Evolutionary conservation across 2,113 vertebrate species (phyloP).

Genomic region (Calonectris borealis): DNA sequence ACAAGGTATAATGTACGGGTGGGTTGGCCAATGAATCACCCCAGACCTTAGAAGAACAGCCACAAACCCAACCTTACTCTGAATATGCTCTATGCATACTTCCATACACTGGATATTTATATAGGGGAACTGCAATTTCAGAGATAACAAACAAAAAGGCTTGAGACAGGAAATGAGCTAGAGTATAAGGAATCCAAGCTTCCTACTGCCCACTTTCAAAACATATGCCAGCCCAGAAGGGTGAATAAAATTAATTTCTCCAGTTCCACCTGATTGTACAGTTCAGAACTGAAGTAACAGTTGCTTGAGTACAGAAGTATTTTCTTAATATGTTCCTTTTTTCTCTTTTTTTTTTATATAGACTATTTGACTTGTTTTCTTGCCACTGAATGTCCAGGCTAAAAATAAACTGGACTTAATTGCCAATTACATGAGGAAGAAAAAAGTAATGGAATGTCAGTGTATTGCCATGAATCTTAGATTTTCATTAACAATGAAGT

Average conservation of each 20-base stretch:
- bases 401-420: neutral
- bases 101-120: neutral
- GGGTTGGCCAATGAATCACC: neutral
- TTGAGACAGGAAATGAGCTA: neutral
- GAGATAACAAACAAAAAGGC: neutral
- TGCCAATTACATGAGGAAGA: neutral
- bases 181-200: neutral
- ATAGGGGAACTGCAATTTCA: neutral
- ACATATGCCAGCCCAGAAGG: neutral
- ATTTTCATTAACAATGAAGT: neutral
- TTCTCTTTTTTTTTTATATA: neutral
- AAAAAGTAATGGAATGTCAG: neutral
- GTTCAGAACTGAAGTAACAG: neutral
- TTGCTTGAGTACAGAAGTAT: neutral
- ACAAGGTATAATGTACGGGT: neutral
- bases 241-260: neutral
- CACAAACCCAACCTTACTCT: neutral
- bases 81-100: neutral
- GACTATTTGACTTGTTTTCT: neutral
- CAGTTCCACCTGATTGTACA: neutral
- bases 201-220: neutral
- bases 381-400: neutral
- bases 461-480: neutral
- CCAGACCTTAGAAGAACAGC: neutral
- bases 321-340: neutral